Conservation (phyloP, 2,888 invertebrate species). For the Drosophila monieri region DNA sequence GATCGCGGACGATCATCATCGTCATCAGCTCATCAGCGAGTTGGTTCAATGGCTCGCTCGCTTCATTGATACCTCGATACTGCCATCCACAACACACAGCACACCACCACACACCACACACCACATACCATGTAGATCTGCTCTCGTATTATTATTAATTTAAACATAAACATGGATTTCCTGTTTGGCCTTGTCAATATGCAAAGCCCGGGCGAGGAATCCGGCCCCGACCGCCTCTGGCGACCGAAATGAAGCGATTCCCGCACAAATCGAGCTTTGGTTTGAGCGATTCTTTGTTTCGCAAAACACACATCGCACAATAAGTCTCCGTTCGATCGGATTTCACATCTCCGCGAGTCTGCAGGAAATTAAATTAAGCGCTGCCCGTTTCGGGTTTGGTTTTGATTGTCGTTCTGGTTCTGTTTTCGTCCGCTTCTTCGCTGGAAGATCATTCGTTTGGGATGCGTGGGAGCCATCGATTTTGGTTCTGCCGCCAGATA, state of each 20-base stretch:
- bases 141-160: constrained; percentile 67
- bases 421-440: too few species aligned
- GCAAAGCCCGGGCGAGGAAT: constrained; percentile 50
- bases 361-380: constrained; percentile 62
- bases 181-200: constrained; percentile 72
- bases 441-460: too few species aligned
- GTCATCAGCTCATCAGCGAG: constrained; percentile 20
- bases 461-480: too few species aligned
- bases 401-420: too few species aligned
- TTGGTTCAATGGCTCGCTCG: constrained; percentile 24
- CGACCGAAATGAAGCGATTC: neutral
- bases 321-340: constrained; percentile 67
- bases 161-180: constrained; percentile 77
- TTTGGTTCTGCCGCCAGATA: too few species aligned
- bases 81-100: too few species aligned
- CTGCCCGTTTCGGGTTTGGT: constrained; percentile 34
- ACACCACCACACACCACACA: too few species aligned
- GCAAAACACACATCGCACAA: neutral
- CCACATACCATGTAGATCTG: neutral
- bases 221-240: constrained; percentile 6
- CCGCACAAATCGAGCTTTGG: neutral
- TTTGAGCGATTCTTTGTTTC: constrained; percentile 65
- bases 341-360: constrained; percentile 59
- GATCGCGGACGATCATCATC: constrained; percentile 20
- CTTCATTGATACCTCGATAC: constrained; percentile 45